Evolutionary conservation across 2,113 vertebrate genomes (phyloP).

Genomic region (Atractosteus spatula): DNA sequence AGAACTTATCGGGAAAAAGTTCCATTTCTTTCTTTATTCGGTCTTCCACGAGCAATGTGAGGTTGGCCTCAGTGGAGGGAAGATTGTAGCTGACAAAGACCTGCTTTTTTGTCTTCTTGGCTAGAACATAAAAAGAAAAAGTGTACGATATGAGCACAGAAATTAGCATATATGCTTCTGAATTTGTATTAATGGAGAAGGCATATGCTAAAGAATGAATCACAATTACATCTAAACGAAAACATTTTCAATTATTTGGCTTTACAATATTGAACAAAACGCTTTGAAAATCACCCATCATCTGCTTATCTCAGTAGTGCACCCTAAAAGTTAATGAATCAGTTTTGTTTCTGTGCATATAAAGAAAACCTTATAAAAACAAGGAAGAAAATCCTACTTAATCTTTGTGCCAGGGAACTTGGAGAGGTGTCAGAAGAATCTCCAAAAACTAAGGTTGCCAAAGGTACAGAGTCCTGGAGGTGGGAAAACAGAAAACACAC

Average conservation of each 20-base stretch:
- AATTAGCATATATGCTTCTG: no score
- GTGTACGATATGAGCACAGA: no score
- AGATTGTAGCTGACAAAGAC: slow-evolving; percentile 93
- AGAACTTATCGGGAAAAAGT: slow-evolving; percentile 86
- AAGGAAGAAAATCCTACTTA: slow-evolving; percentile 61
- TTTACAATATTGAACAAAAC: no score
- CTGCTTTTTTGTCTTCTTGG: slow-evolving; percentile 93
- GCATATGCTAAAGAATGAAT: no score
- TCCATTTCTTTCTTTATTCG: slow-evolving; percentile 92
- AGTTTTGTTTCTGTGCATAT: no score
- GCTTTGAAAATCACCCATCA: no score
- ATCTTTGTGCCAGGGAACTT: slow-evolving; percentile 78
- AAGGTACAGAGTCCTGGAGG: slow-evolving; percentile 79
- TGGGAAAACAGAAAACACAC: slow-evolving; percentile 17
- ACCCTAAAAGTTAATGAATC: no score
- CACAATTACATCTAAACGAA: no score
- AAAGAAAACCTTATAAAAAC: background rate
- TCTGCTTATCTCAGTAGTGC: no score
- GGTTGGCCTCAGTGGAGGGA: slow-evolving; percentile 72
- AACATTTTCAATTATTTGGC: no score
- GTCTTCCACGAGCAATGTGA: slow-evolving; percentile 84
- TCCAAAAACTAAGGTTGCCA: slow-evolving; percentile 79
- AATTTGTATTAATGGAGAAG: no score
- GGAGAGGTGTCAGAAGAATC: slow-evolving; percentile 80
- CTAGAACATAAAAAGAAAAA: slow-evolving; percentile 63